Evolutionary conservation across 2,113 vertebrate species (phyloP).

Genomic region (Vulpes ferrilata): DNA sequence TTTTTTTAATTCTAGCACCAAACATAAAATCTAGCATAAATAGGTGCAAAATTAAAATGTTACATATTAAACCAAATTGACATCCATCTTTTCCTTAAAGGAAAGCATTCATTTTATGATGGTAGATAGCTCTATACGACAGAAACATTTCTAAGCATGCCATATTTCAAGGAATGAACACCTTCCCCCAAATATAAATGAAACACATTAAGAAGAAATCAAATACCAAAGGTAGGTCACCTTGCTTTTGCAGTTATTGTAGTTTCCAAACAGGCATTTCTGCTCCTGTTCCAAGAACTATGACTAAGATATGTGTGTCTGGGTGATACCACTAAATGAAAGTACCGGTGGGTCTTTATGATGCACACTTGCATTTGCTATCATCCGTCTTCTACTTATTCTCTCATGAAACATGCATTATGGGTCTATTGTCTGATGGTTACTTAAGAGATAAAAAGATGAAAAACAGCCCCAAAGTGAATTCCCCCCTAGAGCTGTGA

Average conservation of each 20-base stretch:
- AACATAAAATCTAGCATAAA: slow-evolving; percentile 37
- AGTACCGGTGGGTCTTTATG: neutral
- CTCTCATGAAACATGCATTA: neutral
- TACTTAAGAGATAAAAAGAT: neutral
- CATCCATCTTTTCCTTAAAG: slow-evolving; percentile 53
- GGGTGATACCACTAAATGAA: neutral
- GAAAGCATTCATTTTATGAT: slow-evolving; percentile 54
- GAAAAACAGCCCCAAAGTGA: neutral
- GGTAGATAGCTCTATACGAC: neutral
- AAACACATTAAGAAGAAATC: slow-evolving; percentile 55
- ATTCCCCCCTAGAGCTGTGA: neutral
- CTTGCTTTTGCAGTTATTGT: neutral
- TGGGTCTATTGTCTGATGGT: neutral
- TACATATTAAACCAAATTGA: slow-evolving; percentile 36
- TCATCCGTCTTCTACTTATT: neutral
- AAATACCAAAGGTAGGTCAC: slow-evolving; percentile 33
- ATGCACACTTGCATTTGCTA: neutral
- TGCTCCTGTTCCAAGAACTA: neutral
- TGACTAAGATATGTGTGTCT: neutral
- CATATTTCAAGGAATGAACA: neutral
- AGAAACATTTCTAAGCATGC: neutral
- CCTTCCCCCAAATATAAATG: neutral
- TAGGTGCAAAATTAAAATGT: slow-evolving; percentile 43
- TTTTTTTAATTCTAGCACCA: neutral
- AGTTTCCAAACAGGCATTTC: neutral